Percentiles rank a stretch among this genome's conserved stretches.
phyloP scores from a whole-genome alignment of 1,140 invertebrate genomes.

The Pseudomyrmex sp. region DNA sequence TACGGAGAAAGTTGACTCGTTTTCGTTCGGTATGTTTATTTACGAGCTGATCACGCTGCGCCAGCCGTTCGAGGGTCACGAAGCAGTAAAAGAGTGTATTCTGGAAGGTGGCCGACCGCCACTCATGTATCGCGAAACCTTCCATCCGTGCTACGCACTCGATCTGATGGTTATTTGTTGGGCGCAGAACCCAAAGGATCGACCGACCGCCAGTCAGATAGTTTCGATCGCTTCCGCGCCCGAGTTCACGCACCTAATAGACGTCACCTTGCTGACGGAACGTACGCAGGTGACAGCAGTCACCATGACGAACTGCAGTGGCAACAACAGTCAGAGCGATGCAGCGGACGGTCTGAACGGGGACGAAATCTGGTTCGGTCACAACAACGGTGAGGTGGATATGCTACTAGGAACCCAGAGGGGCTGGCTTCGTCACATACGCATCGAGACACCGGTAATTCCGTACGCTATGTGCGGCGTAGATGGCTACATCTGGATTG shows the following conservation, averaged over 20 bases:
- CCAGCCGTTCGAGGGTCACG: slow-evolving; percentile 97
- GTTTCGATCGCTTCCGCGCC: slow-evolving; percentile 96
- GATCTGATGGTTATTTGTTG: slow-evolving; percentile 98
- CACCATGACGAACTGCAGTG: slow-evolving; percentile 79
- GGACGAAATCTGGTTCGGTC: slow-evolving; percentile 90
- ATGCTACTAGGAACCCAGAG: slow-evolving; percentile 87
- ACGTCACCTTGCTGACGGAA: slow-evolving; percentile 90
- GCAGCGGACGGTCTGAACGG: slow-evolving; percentile 81
- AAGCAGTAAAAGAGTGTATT: slow-evolving; percentile 98
- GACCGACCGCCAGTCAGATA: slow-evolving; percentile 97
- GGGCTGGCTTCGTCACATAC: slow-evolving; percentile 87
- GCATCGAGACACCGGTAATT: slow-evolving; percentile 86
- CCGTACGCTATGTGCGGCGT: slow-evolving; percentile 90
- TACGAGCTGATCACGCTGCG: slow-evolving; percentile 97
- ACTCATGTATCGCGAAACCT: slow-evolving; percentile 92
- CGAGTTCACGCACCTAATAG: slow-evolving; percentile 95
- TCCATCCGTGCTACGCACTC: slow-evolving; percentile 95
- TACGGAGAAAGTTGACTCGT: slow-evolving; percentile 99
- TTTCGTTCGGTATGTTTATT: slow-evolving; percentile 99
- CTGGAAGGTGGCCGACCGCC: slow-evolving; percentile 96
- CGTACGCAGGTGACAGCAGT: slow-evolving; percentile 86
- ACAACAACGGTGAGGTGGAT: slow-evolving; percentile 90
- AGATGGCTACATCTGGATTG: slow-evolving; percentile 92
- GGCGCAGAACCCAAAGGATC: slow-evolving; percentile 93
- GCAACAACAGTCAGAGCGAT: slow-evolving; percentile 11